These are phyloP conservation scores for Lepidocyrtinus sp. DNA, from an alignment of 2,888 invertebrate species.

Conservation along the genomic window DNA sequence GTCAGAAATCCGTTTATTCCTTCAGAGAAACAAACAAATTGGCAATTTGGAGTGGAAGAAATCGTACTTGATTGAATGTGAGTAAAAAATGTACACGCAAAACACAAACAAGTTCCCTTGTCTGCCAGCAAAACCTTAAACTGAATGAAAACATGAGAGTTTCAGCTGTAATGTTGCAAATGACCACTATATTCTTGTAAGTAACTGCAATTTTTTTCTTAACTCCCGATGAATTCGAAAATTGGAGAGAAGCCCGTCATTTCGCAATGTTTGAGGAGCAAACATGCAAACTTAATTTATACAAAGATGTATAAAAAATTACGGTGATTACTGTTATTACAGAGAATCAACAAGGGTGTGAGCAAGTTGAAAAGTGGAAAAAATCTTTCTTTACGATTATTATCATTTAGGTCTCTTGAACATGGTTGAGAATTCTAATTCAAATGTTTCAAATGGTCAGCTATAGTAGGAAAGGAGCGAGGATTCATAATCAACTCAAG, in stretches of 20 bases:
- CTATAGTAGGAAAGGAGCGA: too few species aligned
- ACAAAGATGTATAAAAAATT: background rate
- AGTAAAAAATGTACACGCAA: background rate
- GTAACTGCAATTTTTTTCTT: background rate
- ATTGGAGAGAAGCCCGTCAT: conserved; percentile 17
- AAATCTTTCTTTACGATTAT: background rate
- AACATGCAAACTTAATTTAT: background rate
- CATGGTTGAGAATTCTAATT: background rate
- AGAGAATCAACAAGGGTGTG: conserved; percentile 26
- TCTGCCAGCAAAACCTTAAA: background rate
- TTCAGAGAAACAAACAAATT: too few species aligned
- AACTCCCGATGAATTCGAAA: conserved; percentile 10
- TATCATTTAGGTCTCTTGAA: background rate
- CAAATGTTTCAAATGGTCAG: too few species aligned
- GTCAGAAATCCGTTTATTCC: too few species aligned
- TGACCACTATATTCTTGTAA: too few species aligned
- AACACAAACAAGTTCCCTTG: background rate
- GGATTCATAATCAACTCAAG: too few species aligned
- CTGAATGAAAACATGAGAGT: conserved; percentile 8
- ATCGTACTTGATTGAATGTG: too few species aligned
- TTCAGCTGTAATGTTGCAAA: too few species aligned
- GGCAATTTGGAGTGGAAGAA: too few species aligned
- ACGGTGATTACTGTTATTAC: conserved; percentile 10
- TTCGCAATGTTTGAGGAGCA: conserved; percentile 16
- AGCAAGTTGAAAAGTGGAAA: conserved; percentile 1